A percentile compares a stretch with the other conserved stretches of the same genome.
Evolutionary conservation across 2,797 vertebrate species (phyloP).

Genomic region (Sebastes ruberrimus): DNA sequence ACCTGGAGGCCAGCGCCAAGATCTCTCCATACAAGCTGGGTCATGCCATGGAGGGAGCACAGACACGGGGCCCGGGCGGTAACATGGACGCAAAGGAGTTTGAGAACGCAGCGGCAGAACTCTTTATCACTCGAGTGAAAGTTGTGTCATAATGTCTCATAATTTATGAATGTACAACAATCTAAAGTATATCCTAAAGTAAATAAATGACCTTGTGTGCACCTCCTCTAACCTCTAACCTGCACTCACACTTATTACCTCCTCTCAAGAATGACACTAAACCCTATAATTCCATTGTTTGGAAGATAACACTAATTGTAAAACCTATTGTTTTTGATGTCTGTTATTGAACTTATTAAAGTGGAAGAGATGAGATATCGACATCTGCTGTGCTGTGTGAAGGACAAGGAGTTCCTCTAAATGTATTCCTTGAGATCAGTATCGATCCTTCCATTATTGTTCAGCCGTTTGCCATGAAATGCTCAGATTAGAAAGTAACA

Average conservation of each 20-base stretch:
- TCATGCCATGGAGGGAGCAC: slow-evolving; percentile 84
- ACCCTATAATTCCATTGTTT: background rate
- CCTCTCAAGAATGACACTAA: slow-evolving; percentile 5
- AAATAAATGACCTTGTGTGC: background rate
- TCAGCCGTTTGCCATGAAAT: background rate
- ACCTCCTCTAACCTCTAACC: slow-evolving; percentile 4
- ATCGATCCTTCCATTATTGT: background rate
- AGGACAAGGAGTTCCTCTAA: background rate
- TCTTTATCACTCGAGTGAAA: slow-evolving; percentile 91
- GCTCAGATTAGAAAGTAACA: background rate
- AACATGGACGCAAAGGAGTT: slow-evolving; percentile 92
- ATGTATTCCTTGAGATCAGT: background rate
- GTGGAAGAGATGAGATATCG: background rate
- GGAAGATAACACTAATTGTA: background rate
- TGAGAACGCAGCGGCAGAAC: slow-evolving; percentile 86
- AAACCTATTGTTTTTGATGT: background rate
- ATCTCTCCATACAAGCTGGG: slow-evolving; percentile 89
- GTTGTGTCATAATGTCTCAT: slow-evolving; percentile 77
- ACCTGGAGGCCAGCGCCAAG: slow-evolving; percentile 91
- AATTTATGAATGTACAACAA: slow-evolving; percentile 3
- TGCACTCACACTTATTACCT: background rate
- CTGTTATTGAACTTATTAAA: background rate
- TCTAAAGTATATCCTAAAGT: background rate
- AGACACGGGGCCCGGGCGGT: slow-evolving; percentile 66
- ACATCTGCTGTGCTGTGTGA: background rate